Conservation (phyloP, 37 sponge, comb jelly and placozoan species). For the Cladorhizidae sp. region DNA sequence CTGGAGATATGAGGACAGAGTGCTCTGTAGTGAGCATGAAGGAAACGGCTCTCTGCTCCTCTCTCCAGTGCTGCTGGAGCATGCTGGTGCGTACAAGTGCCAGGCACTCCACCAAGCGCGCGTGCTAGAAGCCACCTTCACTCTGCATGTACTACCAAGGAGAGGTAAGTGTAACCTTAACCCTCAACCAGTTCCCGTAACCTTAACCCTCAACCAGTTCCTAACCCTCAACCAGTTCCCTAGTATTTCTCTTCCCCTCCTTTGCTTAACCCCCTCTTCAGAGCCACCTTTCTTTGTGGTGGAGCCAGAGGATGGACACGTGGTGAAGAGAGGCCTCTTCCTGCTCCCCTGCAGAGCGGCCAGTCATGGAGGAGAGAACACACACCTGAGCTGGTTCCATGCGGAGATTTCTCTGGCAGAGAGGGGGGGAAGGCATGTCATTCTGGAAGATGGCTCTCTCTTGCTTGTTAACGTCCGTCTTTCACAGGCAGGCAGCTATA, state of each 20-base stretch:
- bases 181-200: not conserved
- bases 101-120: not conserved
- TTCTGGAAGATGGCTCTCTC: constrained; percentile 8
- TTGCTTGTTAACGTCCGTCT: not conserved
- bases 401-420: not conserved
- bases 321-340: not conserved
- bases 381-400: constrained; percentile 1
- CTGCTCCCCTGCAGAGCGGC: constrained; percentile 11
- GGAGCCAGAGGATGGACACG: not conserved
- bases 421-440: not conserved
- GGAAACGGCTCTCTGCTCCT: constrained; percentile 25
- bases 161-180: not conserved
- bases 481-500: constrained; percentile 18
- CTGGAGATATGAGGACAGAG: constrained; percentile 3
- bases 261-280: not conserved
- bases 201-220: too few relatives aligned
- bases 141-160: not conserved
- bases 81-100: constrained; percentile 18
- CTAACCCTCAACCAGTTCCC: too few relatives aligned
- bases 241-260: not conserved
- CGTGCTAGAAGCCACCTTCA: not conserved
- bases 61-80: not conserved
- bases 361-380: constrained; percentile 7
- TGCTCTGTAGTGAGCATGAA: not conserved
- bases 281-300: constrained; percentile 22